A percentile compares a stretch with the other conserved stretches of the same genome.
These are phyloP conservation scores for Arrhamphus sclerolepis DNA, from an alignment of 2,797 vertebrate species.

Conservation along the genomic window DNA sequence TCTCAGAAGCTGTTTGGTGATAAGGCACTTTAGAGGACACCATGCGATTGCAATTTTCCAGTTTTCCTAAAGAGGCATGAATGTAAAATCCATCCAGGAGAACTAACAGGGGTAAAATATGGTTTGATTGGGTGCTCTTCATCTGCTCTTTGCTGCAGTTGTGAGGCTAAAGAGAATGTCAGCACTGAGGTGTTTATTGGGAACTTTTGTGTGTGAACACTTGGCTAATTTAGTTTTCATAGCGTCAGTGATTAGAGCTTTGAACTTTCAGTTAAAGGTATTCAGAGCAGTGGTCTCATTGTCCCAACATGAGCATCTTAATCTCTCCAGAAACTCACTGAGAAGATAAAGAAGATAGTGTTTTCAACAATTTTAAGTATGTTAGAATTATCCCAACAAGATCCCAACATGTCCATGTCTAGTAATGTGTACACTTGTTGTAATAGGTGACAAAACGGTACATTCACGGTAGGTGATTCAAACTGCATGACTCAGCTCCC, in stretches of 20 bases:
- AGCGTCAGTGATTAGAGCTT: neutral
- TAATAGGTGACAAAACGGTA: too few relatives aligned
- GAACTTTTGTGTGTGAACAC: conserved; percentile 5
- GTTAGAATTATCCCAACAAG: too few relatives aligned
- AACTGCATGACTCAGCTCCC: too few relatives aligned
- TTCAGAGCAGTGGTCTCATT: neutral
- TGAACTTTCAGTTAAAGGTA: neutral
- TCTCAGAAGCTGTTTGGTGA: conserved; percentile 18
- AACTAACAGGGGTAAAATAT: conserved; percentile 38
- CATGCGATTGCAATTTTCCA: conserved; percentile 16
- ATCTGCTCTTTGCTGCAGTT: conserved; percentile 22
- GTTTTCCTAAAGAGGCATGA: conserved; percentile 23
- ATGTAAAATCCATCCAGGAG: conserved; percentile 26
- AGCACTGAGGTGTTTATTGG: neutral
- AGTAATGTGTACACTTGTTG: too few relatives aligned
- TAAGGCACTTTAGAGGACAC: conserved; percentile 15
- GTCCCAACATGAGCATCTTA: neutral
- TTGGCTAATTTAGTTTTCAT: neutral
- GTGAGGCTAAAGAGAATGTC: conserved; percentile 1
- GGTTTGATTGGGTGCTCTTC: conserved; percentile 35
- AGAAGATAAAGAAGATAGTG: neutral
- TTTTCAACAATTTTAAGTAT: too few relatives aligned
- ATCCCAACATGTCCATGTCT: too few relatives aligned
- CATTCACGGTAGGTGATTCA: too few relatives aligned
- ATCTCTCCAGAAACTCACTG: neutral